A percentile compares a stretch with the other conserved stretches of the same genome.
Evolutionary conservation across 2,797 vertebrate genomes (phyloP).

Genomic region (Cottoperca gobio): DNA sequence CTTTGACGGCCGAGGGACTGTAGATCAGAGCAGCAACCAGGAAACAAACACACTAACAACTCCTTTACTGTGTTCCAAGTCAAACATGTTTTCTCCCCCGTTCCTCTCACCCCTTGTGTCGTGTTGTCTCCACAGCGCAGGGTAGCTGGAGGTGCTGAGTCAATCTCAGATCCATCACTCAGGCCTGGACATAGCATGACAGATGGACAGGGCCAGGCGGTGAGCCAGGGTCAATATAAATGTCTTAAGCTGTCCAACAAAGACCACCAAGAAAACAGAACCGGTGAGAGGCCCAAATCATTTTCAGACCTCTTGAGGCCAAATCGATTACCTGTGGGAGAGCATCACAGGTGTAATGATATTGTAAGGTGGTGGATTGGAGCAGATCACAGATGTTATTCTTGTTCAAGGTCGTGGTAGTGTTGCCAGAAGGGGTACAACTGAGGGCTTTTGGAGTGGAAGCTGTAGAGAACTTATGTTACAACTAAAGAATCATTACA

Average conservation of each 20-base stretch:
- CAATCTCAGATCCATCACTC: slow-evolving; percentile 66
- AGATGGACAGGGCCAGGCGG: slow-evolving; percentile 59
- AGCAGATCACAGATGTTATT: slow-evolving; percentile 10
- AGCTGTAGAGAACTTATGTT: background rate
- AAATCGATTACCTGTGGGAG: slow-evolving; percentile 42
- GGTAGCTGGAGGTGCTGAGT: slow-evolving; percentile 40
- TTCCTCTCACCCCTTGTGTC: slow-evolving; percentile 27
- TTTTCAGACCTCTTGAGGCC: slow-evolving; percentile 12
- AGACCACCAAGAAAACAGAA: slow-evolving; percentile 71
- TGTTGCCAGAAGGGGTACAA: background rate
- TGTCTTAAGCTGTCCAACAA: slow-evolving; percentile 76
- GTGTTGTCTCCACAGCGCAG: slow-evolving; percentile 66
- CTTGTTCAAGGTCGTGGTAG: slow-evolving; percentile 7
- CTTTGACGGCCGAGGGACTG: background rate
- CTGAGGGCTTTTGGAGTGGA: background rate
- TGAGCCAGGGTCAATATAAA: slow-evolving; percentile 75
- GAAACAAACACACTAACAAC: background rate
- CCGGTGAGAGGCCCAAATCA: slow-evolving; percentile 74
- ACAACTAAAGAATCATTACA: background rate
- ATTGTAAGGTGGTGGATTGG: background rate
- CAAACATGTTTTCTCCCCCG: background rate
- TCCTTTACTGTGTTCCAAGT: background rate
- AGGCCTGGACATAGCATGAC: slow-evolving; percentile 60
- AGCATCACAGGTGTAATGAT: slow-evolving; percentile 7
- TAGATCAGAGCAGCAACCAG: slow-evolving; percentile 18